phyloP scores from a whole-genome alignment of 92 coral and sea anemone genomes.

The Porites rus region DNA sequence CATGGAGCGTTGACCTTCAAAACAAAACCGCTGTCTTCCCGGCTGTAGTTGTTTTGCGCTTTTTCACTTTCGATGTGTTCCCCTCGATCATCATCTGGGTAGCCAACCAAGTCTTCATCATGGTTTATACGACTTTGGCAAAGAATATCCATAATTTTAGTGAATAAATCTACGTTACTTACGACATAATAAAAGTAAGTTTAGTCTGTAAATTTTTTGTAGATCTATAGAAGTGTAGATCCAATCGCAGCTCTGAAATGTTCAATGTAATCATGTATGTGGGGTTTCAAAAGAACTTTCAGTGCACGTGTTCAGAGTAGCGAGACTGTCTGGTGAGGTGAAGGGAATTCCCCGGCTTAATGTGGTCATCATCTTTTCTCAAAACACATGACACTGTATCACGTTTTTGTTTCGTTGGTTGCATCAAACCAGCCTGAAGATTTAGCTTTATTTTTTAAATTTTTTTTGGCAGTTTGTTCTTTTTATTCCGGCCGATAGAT shows the following conservation, averaged over 20 bases:
- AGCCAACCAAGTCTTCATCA: neutral
- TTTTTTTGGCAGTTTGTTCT: too few species aligned
- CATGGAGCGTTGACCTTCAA: neutral
- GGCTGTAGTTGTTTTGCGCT: neutral
- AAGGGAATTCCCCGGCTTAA: too few species aligned
- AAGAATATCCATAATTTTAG: neutral
- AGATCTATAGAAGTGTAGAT: too few species aligned
- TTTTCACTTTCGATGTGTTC: neutral
- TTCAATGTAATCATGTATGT: too few species aligned
- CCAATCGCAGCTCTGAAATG: neutral
- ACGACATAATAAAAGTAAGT: neutral
- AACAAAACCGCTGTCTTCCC: neutral
- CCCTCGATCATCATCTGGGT: neutral
- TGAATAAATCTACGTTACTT: neutral
- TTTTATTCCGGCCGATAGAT: too few species aligned
- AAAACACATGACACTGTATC: too few species aligned
- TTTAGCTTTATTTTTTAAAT: too few species aligned
- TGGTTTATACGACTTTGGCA: neutral
- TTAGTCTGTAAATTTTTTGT: neutral
- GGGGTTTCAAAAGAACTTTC: neutral
- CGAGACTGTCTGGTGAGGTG: neutral
- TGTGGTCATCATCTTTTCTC: too few species aligned
- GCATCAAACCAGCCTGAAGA: too few species aligned
- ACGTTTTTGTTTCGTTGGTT: too few species aligned
- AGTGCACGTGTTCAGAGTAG: too few species aligned